Evolutionary conservation across 2,888 invertebrate species (phyloP).

Genomic region (Galeopsomyia nigrocyanea): DNA sequence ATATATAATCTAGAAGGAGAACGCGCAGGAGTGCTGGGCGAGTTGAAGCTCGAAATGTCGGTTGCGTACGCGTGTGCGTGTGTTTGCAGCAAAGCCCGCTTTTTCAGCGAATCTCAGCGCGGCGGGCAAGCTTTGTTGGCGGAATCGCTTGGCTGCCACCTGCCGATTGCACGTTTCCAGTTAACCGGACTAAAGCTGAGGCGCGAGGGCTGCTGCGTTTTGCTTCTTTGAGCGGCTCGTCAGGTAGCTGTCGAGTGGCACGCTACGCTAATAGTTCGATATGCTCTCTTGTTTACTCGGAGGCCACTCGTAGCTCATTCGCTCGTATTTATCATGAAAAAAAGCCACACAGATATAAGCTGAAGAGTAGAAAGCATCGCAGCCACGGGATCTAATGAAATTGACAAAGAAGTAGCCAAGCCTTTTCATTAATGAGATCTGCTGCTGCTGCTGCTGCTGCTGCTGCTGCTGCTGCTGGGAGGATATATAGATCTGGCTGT

Average conservation of each 20-base stretch:
- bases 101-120: slow-evolving; percentile 29
- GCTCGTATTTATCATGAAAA: background rate
- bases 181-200: slow-evolving; percentile 8
- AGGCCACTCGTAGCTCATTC: background rate
- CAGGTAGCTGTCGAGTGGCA: background rate
- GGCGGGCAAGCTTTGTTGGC: background rate
- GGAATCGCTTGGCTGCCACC: slow-evolving; percentile 23
- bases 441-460: no score
- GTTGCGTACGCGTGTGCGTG: background rate
- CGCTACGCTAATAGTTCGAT: slow-evolving; percentile 13
- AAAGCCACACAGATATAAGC: background rate
- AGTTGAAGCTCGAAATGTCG: no score
- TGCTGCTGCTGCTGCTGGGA: no score
- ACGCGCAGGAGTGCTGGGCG: no score
- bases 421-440: slow-evolving; percentile 40
- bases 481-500: background rate
- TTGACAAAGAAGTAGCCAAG: slow-evolving; percentile 27
- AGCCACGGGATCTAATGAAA: slow-evolving; percentile 10
- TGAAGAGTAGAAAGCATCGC: background rate
- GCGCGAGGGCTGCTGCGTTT: background rate
- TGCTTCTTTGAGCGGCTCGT: background rate
- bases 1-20: no score
- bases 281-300: slow-evolving; percentile 31
- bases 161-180: slow-evolving; percentile 43
- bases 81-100: background rate